Evolutionary conservation across 2,797 vertebrate genomes (phyloP).

Genomic region (Bradypodion pumilum): DNA sequence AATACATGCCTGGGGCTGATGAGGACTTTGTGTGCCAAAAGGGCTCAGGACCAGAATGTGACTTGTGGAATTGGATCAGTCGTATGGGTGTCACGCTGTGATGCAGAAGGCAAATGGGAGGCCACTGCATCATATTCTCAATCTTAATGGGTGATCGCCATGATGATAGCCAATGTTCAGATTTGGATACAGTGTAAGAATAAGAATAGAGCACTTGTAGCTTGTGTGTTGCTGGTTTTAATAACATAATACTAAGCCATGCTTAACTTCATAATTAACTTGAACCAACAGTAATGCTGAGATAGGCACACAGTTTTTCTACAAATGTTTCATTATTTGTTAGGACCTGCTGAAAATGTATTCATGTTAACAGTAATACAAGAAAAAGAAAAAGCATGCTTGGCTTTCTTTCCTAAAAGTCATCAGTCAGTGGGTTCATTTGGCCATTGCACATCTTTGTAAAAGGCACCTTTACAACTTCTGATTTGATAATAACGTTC

Average conservation of each 20-base stretch:
- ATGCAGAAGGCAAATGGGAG: too few species aligned
- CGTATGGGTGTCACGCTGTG: too few species aligned
- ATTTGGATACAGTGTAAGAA: too few species aligned
- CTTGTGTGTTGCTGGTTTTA: neutral
- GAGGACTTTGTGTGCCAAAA: too few species aligned
- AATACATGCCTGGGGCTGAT: too few species aligned
- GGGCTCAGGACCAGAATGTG: too few species aligned
- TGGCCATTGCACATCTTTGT: conserved; percentile 76
- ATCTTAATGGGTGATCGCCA: too few species aligned
- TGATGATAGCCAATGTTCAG: too few species aligned
- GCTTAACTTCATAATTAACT: neutral
- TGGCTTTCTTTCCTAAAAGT: neutral
- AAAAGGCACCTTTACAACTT: conserved; percentile 78
- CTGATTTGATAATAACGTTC: conserved; percentile 65
- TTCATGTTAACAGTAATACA: neutral
- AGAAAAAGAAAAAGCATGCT: neutral
- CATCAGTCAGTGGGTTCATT: conserved; percentile 70
- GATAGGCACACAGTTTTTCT: neutral
- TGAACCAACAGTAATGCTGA: conserved; percentile 14
- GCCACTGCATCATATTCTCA: too few species aligned
- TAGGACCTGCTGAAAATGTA: neutral
- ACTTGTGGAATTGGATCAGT: too few species aligned
- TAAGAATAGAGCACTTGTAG: neutral
- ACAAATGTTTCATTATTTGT: neutral
- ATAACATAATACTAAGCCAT: conserved; percentile 13